Evolutionary conservation across 2,888 invertebrate species (phyloP).

Genomic region (Chironomus riparius): DNA sequence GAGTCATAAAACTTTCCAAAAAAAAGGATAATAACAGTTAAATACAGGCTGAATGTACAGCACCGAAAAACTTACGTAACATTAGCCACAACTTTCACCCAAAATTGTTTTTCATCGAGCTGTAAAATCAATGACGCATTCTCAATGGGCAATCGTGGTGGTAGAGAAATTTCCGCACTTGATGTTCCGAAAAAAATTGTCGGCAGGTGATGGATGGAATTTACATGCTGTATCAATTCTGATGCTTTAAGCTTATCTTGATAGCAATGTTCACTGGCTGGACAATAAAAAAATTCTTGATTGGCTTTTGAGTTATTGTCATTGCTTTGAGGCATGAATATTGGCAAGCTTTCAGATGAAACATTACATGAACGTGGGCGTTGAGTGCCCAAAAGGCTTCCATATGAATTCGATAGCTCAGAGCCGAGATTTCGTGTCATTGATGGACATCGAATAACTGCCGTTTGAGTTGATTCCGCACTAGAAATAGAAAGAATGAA

Average conservation of each 20-base stretch:
- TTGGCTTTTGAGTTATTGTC: background rate
- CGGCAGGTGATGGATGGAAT: conserved; percentile 32
- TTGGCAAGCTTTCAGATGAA: conserved; percentile 29
- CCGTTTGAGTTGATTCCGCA: conserved; percentile 23
- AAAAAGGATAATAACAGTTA: background rate
- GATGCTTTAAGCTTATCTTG: conserved; percentile 30
- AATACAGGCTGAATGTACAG: background rate
- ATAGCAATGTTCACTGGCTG: conserved; percentile 29
- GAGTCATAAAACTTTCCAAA: background rate
- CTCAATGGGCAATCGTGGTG: conserved; percentile 33
- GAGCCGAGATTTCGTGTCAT: conserved; percentile 27
- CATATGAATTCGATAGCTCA: conserved; percentile 14
- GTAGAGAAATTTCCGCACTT: conserved; percentile 33
- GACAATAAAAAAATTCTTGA: conserved; percentile 29
- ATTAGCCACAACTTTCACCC: conserved; percentile 31
- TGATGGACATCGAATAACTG: conserved; percentile 29
- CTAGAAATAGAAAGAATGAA: background rate
- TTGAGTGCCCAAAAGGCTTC: conserved; percentile 19
- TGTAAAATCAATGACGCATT: conserved; percentile 32
- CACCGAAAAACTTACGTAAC: conserved; percentile 3
- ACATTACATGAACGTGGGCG: conserved; percentile 29
- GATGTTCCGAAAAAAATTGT: conserved; percentile 32
- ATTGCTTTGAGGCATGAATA: conserved; percentile 21
- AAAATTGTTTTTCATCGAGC: conserved; percentile 32
- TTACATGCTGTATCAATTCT: conserved; percentile 32